phyloP scores from a whole-genome alignment of 1,140 invertebrate species.

The Lamellibrachia luymesi region DNA sequence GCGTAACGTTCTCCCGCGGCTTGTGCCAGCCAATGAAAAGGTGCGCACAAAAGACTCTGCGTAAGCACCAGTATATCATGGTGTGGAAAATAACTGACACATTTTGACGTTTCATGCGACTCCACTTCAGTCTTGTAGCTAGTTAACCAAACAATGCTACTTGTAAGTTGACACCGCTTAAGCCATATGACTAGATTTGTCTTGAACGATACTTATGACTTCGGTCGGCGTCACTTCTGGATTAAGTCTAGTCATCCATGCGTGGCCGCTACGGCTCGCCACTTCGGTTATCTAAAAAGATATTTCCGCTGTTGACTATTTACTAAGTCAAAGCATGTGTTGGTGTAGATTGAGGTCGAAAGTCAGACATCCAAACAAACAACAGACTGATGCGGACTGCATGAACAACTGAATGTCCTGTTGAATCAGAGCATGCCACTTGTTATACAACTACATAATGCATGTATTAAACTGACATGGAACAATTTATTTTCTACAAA shows the following conservation, averaged over 20 bases:
- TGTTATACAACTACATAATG: neutral
- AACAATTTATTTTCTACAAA: neutral
- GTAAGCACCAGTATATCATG: too few relatives aligned
- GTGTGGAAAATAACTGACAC: too few relatives aligned
- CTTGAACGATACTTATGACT: too few relatives aligned
- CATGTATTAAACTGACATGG: neutral
- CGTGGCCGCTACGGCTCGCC: neutral
- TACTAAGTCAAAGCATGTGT: neutral
- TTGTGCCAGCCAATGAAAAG: too few relatives aligned
- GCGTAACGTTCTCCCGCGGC: too few relatives aligned
- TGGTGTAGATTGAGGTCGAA: neutral
- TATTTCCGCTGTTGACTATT: neutral
- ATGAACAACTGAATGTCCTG: too few relatives aligned
- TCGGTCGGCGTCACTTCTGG: neutral
- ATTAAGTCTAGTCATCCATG: neutral
- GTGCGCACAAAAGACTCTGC: too few relatives aligned
- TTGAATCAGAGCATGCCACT: neutral
- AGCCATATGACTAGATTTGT: too few relatives aligned
- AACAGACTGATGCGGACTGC: neutral
- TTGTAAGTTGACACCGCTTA: too few relatives aligned
- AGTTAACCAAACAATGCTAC: too few relatives aligned
- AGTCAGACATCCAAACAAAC: neutral
- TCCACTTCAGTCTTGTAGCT: too few relatives aligned
- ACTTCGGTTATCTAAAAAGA: neutral
- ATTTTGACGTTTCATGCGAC: too few relatives aligned